phyloP scores from a whole-genome alignment of 2,797 vertebrate genomes.

The Alectoris magna region DNA sequence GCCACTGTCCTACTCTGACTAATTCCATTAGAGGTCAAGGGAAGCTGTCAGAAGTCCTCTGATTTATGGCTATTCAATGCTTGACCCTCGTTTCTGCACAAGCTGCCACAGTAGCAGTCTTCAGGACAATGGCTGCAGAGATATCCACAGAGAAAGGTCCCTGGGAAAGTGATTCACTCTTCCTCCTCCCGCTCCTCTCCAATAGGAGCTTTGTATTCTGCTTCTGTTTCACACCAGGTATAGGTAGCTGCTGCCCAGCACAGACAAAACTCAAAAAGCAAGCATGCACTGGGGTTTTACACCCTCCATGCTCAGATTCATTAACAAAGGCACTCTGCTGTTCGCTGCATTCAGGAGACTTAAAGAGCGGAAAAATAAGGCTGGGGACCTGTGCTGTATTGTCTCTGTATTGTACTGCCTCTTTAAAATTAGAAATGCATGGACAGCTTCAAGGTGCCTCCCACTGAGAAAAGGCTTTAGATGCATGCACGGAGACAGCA shows the following conservation, averaged over 20 bases:
- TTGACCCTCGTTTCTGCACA: not conserved
- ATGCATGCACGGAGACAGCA: conserved; percentile 44
- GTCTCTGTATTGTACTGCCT: conserved; percentile 41
- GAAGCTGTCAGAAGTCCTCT: not conserved
- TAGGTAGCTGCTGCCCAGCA: not conserved
- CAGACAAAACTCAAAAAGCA: not conserved
- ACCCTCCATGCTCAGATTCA: not conserved
- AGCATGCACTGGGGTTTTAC: not conserved
- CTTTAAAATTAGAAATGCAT: conserved; percentile 76
- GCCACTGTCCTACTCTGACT: not conserved
- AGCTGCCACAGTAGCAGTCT: not conserved
- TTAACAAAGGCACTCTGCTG: not conserved
- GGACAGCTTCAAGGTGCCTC: conserved; percentile 69
- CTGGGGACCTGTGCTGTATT: not conserved
- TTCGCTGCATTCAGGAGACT: not conserved
- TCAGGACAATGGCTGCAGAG: not conserved
- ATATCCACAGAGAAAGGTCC: not conserved
- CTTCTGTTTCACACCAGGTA: not conserved
- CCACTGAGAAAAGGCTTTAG: conserved; percentile 68
- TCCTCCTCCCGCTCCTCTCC: not conserved
- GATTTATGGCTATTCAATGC: not conserved
- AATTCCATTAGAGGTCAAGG: not conserved
- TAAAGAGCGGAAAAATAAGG: not conserved
- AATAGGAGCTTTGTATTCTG: not conserved
- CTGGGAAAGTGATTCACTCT: not conserved